These are phyloP conservation scores for Caenorhabditis sp. DNA, from an alignment of 2,888 invertebrate genomes.

Conservation along the genomic window DNA sequence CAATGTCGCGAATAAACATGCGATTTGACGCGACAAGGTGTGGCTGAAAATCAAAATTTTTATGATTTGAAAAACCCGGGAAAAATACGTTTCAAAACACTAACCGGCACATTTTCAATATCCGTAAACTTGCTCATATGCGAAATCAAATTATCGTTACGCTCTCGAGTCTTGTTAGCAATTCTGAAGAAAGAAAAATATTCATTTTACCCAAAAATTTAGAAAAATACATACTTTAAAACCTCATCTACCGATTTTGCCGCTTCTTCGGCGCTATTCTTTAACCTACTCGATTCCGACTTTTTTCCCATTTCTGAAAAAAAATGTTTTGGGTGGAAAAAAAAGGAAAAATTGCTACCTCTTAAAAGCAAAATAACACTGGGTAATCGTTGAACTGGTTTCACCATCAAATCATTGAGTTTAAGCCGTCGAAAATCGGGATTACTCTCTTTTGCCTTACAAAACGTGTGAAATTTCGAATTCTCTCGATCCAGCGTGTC, in stretches of 20 bases:
- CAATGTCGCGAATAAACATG: constrained; percentile 36
- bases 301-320: constrained; percentile 87
- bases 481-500: constrained; percentile 88
- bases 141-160: constrained; percentile 91
- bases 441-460: constrained; percentile 79
- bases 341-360: constrained; percentile 75
- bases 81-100: constrained; percentile 57
- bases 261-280: constrained; percentile 81
- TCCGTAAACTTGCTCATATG: constrained; percentile 97
- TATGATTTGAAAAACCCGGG: not conserved
- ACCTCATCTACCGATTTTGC: constrained; percentile 82
- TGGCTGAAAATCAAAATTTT: constrained; percentile 35
- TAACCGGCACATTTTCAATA: constrained; percentile 94
- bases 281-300: constrained; percentile 80
- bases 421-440: constrained; percentile 95
- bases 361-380: constrained; percentile 91
- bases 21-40: constrained; percentile 46
- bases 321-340: constrained; percentile 32
- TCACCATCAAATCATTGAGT: constrained; percentile 91
- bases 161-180: constrained; percentile 96
- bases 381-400: constrained; percentile 96
- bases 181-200: constrained; percentile 73
- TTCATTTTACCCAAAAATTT: constrained; percentile 78
- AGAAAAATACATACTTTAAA: constrained; percentile 76
- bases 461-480: constrained; percentile 95